Base-by-base conservation (phyloP, 53 echinoderm and acorn worm genomes). In the Arbacia lixula region DNA sequence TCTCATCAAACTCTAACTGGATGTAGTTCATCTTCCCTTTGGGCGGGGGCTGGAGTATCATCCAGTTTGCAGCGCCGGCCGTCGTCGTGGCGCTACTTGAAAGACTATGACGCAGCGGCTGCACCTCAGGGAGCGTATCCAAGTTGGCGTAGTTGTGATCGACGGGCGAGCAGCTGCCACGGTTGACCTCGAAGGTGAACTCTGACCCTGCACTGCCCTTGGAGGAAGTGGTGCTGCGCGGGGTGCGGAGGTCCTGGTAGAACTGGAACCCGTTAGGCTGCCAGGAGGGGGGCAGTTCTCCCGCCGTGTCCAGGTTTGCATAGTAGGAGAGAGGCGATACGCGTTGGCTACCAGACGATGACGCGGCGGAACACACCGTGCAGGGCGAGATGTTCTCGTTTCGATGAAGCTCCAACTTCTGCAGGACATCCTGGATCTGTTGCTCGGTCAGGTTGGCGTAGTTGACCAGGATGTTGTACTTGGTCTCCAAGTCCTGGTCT, bases 11-110 rank as follows among this genome's bases (percentile, higher is more conserved):
- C 8, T 94, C 98, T 12, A 98, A 83, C 74, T 98, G 89, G 53
- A 92, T 88, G 55, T 98, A 98, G 62, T 98, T 94, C 49, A 98
- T 89, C 68, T 89, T 92, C 4, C 92, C 92, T 40, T 98, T 98
- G 0, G 98, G 94, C 2, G 94, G 94, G 0, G 95, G 89, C 78
- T 94, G 91, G n/a, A 94, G 85, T 10, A 89, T 77, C 62, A 94
- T 60, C 79, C 79, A 78, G 52, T 81, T 82, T 20, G 54, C 78
- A 25, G 74, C 40, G 22, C 52, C 76, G 50, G 38, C 62, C 9
- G 53, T 24, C 12, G 80, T 68, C 27, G 36, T 66, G 40, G 34
- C 49, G 22, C 74, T 30, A 3, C 68, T 31, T 55, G 68, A 84
- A 85, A 55, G 66, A 71, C 71, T 49, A 26, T 42, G 32, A 26